phyloP scores from a whole-genome alignment of 37 sponge, comb jelly and placozoan species.

The Amphimedon queenslandica region DNA sequence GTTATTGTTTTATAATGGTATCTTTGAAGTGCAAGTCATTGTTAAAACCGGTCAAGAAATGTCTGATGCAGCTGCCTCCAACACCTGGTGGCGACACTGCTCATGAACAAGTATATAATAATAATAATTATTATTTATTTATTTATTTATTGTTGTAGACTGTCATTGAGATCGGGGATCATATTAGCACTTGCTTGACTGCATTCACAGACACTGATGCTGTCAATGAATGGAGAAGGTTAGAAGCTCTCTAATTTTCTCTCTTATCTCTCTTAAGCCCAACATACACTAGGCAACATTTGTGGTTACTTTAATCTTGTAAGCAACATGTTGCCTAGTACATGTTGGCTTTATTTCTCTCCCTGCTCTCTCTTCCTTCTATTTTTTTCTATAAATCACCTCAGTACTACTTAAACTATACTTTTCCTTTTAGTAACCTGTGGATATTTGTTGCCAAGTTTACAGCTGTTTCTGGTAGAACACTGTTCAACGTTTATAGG shows the following conservation, averaged over 20 bases:
- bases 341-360: too few relatives aligned
- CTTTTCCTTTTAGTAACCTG: slow-evolving; percentile 60
- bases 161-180: slow-evolving; percentile 67
- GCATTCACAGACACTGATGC: slow-evolving; percentile 38
- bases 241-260: too few relatives aligned
- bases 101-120: not conserved
- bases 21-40: slow-evolving; percentile 55
- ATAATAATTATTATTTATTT: not conserved
- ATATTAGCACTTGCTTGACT: slow-evolving; percentile 27
- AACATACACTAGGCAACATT: too few relatives aligned
- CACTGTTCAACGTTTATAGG: slow-evolving; percentile 59
- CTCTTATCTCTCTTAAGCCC: too few relatives aligned
- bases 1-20: not conserved
- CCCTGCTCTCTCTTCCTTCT: too few relatives aligned
- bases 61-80: slow-evolving; percentile 42
- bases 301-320: too few relatives aligned
- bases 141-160: not conserved
- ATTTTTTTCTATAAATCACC: too few relatives aligned
- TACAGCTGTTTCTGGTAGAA: slow-evolving; percentile 54
- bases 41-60: slow-evolving; percentile 79
- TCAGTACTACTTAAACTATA: slow-evolving; percentile 1
- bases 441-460: slow-evolving; percentile 96
- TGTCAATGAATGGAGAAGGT: slow-evolving; percentile 63
- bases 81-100: slow-evolving; percentile 3
- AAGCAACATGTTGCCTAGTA: too few relatives aligned